Conservation (phyloP, 1,140 invertebrate species). For the Aphis craccivora region DNA sequence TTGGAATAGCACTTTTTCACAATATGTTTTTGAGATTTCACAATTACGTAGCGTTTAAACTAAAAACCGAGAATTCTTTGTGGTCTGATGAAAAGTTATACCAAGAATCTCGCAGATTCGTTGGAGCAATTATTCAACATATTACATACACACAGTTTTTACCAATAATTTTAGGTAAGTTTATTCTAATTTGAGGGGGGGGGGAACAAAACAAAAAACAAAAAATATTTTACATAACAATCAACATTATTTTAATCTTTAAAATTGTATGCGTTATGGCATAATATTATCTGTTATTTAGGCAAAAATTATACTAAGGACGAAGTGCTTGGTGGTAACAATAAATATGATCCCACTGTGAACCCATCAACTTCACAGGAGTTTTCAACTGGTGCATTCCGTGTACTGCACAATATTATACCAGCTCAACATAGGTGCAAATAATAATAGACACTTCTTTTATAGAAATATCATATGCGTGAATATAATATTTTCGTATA, state of each 20-base stretch:
- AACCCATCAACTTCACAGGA: conserved; percentile 34
- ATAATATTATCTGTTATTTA: not conserved
- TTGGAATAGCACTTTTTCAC: conserved; percentile 84
- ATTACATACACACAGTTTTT: conserved; percentile 87
- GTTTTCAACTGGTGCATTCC: conserved; percentile 39
- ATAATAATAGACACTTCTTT: not conserved
- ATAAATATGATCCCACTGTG: not conserved
- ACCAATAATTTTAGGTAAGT: conserved; percentile 77
- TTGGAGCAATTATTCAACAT: conserved; percentile 84
- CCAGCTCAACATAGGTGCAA: not conserved
- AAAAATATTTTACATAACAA: not conserved
- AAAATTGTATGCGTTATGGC: not conserved
- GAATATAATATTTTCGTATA: no score
- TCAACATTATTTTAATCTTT: not conserved
- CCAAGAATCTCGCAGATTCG: conserved; percentile 80
- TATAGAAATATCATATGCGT: not conserved
- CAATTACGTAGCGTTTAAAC: conserved; percentile 74
- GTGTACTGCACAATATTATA: conserved; percentile 29
- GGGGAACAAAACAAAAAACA: not conserved
- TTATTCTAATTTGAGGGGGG: not conserved
- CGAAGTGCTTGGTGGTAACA: not conserved
- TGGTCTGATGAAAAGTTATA: conserved; percentile 85
- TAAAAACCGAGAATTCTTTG: conserved; percentile 75
- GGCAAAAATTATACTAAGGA: conserved; percentile 20
- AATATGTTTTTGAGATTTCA: conserved; percentile 83